These are phyloP conservation scores for Myotis davidii DNA, from an alignment of 2,113 vertebrate genomes.

Conservation along the genomic window DNA sequence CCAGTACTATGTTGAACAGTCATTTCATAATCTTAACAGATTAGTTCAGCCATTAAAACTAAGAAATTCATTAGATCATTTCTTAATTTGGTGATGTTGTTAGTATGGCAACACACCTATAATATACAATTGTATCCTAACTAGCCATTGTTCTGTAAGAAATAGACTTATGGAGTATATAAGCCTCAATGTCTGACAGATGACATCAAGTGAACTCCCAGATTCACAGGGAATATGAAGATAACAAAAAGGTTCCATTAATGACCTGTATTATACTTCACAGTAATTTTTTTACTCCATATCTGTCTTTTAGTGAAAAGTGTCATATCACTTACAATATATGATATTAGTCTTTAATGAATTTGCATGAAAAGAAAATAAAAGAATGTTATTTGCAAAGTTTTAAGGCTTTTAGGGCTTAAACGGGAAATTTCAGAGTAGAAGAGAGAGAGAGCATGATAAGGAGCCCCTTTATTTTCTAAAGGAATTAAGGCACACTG, in stretches of 20 bases:
- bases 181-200: not conserved
- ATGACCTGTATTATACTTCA: not conserved
- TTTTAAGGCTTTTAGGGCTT: not conserved
- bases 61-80: not conserved
- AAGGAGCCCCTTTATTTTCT: not conserved
- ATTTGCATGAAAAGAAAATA: not conserved
- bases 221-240: not conserved
- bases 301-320: not conserved
- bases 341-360: not conserved
- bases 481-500: not conserved
- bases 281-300: not conserved
- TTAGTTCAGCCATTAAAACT: not conserved
- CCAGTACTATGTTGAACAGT: not conserved
- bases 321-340: not conserved
- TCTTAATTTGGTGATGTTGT: not conserved
- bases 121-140: not conserved
- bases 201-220: not conserved
- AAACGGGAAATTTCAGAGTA: not conserved
- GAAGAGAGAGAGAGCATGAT: not conserved
- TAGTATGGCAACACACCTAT: not conserved
- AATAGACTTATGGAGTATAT: not conserved
- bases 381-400: not conserved
- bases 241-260: not conserved
- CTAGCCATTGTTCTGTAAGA: not conserved
- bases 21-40: not conserved